phyloP scores from a whole-genome alignment of 2,797 vertebrate species.

The Meda fulgida region DNA sequence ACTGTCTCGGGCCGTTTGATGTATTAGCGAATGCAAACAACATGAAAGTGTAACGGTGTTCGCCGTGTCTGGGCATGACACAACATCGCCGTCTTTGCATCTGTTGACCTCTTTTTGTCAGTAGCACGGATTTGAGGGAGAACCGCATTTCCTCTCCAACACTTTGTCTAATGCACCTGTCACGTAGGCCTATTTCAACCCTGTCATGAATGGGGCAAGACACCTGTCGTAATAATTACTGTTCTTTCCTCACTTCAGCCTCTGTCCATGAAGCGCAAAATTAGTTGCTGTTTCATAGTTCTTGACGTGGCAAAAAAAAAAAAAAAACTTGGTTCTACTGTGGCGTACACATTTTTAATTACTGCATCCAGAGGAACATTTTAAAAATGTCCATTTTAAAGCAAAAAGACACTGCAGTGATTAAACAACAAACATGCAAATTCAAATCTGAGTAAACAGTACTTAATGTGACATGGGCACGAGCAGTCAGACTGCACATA shows the following conservation, averaged over 20 bases:
- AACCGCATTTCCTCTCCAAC: slow-evolving; percentile 23
- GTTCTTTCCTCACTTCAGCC: slow-evolving; percentile 11
- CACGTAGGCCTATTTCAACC: slow-evolving; percentile 27
- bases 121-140: slow-evolving; percentile 12
- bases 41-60: slow-evolving; percentile 34
- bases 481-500: not conserved
- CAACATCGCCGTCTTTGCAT: slow-evolving; percentile 2
- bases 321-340: not conserved
- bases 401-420: not conserved
- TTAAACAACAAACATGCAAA: not conserved
- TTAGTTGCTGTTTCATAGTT: slow-evolving; percentile 5
- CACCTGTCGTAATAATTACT: slow-evolving; percentile 44
- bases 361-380: not conserved
- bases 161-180: slow-evolving; percentile 50
- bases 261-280: not conserved
- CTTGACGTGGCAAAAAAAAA: not conserved
- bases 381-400: not conserved
- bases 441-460: not conserved
- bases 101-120: slow-evolving; percentile 50
- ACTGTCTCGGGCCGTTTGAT: slow-evolving; percentile 1
- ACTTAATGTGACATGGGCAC: not conserved
- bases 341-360: not conserved
- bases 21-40: slow-evolving; percentile 38
- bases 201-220: slow-evolving; percentile 36
- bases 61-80: slow-evolving; percentile 16